Conservation (phyloP, 2,797 vertebrate species). For the Paedocypris micromegethes region DNA sequence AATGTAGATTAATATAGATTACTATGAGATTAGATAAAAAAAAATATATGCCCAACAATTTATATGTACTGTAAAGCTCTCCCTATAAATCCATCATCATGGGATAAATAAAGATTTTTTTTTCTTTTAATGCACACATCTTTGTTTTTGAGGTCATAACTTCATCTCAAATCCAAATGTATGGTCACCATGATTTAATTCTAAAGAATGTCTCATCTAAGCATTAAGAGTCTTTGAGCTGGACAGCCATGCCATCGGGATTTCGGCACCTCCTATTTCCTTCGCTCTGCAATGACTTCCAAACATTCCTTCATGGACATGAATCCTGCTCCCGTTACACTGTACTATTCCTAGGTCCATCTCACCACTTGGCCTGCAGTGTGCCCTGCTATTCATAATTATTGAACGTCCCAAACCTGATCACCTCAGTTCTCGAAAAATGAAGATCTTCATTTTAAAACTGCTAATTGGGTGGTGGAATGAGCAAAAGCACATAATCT, state of each 20-base stretch:
- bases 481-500: conserved; percentile 27
- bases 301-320: conserved; percentile 62
- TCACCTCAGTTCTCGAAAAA: background rate
- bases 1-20: too few relatives aligned
- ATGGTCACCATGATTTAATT: too few relatives aligned
- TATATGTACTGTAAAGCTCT: too few relatives aligned
- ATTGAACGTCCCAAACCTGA: conserved; percentile 29
- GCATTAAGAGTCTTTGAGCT: conserved; percentile 11
- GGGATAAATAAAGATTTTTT: too few relatives aligned
- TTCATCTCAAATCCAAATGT: too few relatives aligned
- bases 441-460: background rate
- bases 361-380: conserved; percentile 51
- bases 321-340: conserved; percentile 68
- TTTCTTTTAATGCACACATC: too few relatives aligned
- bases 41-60: too few relatives aligned
- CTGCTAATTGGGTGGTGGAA: conserved; percentile 19
- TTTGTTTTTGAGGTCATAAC: too few relatives aligned
- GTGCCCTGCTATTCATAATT: conserved; percentile 42
- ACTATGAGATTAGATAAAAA: too few relatives aligned
- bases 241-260: conserved; percentile 16
- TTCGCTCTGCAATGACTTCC: conserved; percentile 55
- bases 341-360: conserved; percentile 66
- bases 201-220: background rate
- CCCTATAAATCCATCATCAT: too few relatives aligned
- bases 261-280: conserved; percentile 52